These are phyloP conservation scores for Hippoglossus stenolepis DNA, from an alignment of 2,113 vertebrate species.

Conservation along the genomic window DNA sequence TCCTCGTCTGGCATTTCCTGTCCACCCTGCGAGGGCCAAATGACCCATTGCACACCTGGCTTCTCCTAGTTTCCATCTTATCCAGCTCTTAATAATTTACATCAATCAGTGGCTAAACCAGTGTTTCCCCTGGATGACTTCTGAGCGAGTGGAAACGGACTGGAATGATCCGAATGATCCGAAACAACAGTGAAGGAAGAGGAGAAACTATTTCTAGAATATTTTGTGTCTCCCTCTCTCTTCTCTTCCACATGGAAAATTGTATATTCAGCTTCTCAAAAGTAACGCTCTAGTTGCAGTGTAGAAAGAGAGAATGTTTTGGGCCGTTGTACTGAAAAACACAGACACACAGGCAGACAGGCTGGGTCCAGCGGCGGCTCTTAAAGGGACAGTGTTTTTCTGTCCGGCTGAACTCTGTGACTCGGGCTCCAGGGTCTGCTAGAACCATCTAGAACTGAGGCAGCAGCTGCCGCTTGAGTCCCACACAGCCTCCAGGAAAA, in stretches of 20 bases:
- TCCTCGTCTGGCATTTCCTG: constrained; percentile 27
- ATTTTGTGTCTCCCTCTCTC: constrained; percentile 8
- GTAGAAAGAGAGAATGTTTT: constrained; percentile 74
- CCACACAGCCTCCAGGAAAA: not conserved
- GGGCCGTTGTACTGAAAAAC: constrained; percentile 73
- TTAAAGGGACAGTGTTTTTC: constrained; percentile 72
- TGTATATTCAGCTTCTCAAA: constrained; percentile 55
- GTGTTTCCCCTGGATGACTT: constrained; percentile 44
- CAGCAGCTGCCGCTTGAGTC: constrained; percentile 46
- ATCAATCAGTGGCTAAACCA: constrained; percentile 45
- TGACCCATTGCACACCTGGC: constrained; percentile 34
- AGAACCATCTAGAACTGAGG: constrained; percentile 60
- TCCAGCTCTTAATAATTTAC: constrained; percentile 54
- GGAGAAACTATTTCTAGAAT: constrained; percentile 1
- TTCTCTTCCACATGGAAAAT: constrained; percentile 65
- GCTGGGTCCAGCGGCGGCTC: constrained; percentile 54
- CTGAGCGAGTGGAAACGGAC: constrained; percentile 55
- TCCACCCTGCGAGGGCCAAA: constrained; percentile 11
- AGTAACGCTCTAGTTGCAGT: constrained; percentile 74
- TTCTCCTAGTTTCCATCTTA: constrained; percentile 46
- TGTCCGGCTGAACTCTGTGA: constrained; percentile 76
- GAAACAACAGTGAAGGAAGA: constrained; percentile 45
- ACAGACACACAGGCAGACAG: constrained; percentile 76
- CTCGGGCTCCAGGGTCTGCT: constrained; percentile 61
- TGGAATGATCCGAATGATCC: constrained; percentile 45